phyloP scores from a whole-genome alignment of 2,888 invertebrate genomes.

The Protodeltote pygarga region DNA sequence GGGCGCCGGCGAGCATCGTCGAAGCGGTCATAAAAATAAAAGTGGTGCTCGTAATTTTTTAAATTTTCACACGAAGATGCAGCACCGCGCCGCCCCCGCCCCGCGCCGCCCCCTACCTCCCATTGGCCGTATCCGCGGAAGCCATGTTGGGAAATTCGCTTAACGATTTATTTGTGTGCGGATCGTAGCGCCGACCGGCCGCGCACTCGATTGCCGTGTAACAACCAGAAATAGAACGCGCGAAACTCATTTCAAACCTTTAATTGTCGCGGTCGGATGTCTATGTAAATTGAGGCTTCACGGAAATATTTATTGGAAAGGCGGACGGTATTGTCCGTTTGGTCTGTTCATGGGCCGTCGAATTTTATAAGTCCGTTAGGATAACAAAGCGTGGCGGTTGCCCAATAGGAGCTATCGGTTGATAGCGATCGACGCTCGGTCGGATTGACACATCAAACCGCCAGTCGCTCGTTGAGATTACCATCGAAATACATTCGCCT shows the following conservation, averaged over 20 bases:
- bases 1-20: conserved; percentile 56
- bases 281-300: conserved; percentile 52
- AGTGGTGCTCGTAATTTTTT: conserved; percentile 68
- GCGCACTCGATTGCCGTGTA: conserved; percentile 63
- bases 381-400: conserved; percentile 83
- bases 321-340: conserved; percentile 60
- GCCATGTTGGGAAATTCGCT: conserved; percentile 82
- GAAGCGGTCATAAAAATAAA: conserved; percentile 68
- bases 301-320: conserved; percentile 59
- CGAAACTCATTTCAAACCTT: conserved; percentile 61
- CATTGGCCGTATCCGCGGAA: conserved; percentile 70
- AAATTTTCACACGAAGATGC: conserved; percentile 75
- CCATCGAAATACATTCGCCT: conserved; percentile 77
- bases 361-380: conserved; percentile 79
- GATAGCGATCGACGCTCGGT: conserved; percentile 76
- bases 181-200: conserved; percentile 61
- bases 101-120: conserved; percentile 62
- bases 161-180: conserved; percentile 80
- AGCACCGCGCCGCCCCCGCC: conserved; percentile 57
- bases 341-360: conserved; percentile 68
- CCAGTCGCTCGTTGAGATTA: conserved; percentile 75
- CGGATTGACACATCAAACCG: conserved; percentile 85
- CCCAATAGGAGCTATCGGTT: conserved; percentile 80
- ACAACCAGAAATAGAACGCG: conserved; percentile 59
- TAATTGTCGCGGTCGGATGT: conserved; percentile 49